A percentile compares a stretch with the other conserved stretches of the same genome.
phyloP scores from a whole-genome alignment of 23 tunicate genomes.

The Corella eumyota region DNA sequence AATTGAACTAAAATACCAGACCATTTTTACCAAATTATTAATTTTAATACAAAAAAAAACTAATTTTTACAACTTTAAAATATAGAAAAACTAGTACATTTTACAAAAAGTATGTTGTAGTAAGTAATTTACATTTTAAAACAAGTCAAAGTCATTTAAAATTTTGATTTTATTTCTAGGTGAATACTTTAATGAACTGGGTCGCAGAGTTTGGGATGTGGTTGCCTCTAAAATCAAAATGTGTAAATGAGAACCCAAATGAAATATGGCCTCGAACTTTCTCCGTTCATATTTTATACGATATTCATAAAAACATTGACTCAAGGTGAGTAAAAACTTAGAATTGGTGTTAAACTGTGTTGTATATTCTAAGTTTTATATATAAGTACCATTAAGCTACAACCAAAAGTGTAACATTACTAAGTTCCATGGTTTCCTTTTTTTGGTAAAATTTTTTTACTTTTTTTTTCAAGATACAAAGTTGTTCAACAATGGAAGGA shows the following conservation, averaged over 20 bases:
- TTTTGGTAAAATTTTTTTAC: neutral
- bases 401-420: neutral
- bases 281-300: slow-evolving; percentile 53
- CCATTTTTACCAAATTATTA: too few relatives aligned
- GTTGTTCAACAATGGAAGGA: slow-evolving; percentile 64
- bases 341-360: too few relatives aligned
- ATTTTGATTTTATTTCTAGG: too few relatives aligned
- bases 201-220: slow-evolving; percentile 87
- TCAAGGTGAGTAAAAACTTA: slow-evolving; percentile 43
- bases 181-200: slow-evolving; percentile 92
- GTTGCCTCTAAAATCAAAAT: slow-evolving; percentile 54
- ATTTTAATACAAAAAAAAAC: too few relatives aligned
- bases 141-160: too few relatives aligned
- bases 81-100: too few relatives aligned
- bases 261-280: slow-evolving; percentile 38
- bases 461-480: slow-evolving; percentile 38
- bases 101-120: too few relatives aligned
- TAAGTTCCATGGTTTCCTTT: neutral
- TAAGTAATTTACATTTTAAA: too few relatives aligned
- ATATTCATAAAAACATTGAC: slow-evolving; percentile 69
- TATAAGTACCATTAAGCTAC: neutral
- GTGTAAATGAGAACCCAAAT: slow-evolving; percentile 16
- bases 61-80: too few relatives aligned
- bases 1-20: too few relatives aligned
- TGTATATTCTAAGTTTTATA: too few relatives aligned